Evolutionary conservation across 2,113 vertebrate genomes (phyloP).

Genomic region (Recurvirostra avosetta): DNA sequence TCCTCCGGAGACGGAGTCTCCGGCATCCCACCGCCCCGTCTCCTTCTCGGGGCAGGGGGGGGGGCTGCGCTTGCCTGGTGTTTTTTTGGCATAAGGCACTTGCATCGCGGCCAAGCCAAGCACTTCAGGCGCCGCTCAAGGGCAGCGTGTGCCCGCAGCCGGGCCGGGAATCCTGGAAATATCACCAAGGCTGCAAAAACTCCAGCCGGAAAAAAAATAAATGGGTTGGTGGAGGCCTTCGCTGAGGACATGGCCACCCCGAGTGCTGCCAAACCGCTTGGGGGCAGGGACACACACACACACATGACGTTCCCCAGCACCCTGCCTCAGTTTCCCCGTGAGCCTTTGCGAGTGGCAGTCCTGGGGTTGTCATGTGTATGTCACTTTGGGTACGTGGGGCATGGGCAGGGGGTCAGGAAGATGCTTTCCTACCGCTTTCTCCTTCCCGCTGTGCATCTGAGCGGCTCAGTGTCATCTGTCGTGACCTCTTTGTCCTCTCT

Average conservation of each 20-base stretch:
- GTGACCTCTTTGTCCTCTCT: neutral
- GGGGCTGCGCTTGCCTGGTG: neutral
- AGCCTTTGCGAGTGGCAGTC: neutral
- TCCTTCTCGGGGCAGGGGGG: neutral
- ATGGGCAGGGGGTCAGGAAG: neutral
- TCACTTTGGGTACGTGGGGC: neutral
- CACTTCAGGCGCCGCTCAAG: slow-evolving; percentile 26
- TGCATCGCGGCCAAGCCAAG: neutral
- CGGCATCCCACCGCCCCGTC: rapidly evolving
- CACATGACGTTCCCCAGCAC: neutral
- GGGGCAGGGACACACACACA: too few relatives aligned
- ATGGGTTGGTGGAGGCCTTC: neutral
- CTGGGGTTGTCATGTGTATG: neutral
- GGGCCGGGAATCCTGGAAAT: neutral
- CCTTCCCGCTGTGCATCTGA: neutral
- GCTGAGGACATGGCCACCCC: rapidly evolving
- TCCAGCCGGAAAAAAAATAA: neutral
- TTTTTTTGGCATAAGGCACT: neutral
- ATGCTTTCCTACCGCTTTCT: neutral
- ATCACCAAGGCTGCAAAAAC: neutral
- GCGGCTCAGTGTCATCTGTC: neutral
- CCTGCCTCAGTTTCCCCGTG: neutral
- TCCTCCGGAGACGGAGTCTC: too few relatives aligned
- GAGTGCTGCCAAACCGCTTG: rapidly evolving
- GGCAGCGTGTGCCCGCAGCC: neutral